Conservation (phyloP, 2,797 vertebrate genomes). For the Antennarius maculatus region DNA sequence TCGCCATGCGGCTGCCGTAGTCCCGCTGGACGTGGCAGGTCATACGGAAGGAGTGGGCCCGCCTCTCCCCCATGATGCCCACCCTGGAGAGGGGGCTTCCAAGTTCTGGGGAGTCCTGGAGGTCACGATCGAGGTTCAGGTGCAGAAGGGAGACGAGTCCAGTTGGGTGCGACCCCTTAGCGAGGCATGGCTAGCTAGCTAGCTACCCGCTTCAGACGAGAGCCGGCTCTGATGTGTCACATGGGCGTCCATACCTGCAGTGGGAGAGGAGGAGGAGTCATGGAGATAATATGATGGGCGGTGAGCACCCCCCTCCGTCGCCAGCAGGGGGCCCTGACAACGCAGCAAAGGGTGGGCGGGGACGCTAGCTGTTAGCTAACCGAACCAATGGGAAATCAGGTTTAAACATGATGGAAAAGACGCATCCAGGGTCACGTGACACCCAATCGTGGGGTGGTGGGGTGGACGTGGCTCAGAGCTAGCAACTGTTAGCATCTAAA, state of each 20-base stretch:
- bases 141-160: slow-evolving; percentile 5
- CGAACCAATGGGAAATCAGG: neutral
- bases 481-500: no score
- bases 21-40: slow-evolving; percentile 69
- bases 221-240: slow-evolving; percentile 35
- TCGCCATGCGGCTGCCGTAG: slow-evolving; percentile 63
- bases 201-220: slow-evolving; percentile 42
- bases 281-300: slow-evolving; percentile 34
- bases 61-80: slow-evolving; percentile 72
- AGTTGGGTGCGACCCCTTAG: slow-evolving; percentile 23
- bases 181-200: slow-evolving; percentile 47
- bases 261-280: slow-evolving; percentile 54
- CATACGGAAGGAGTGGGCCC: slow-evolving; percentile 69
- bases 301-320: slow-evolving; percentile 12
- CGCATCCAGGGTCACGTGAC: no score
- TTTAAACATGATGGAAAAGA: no score
- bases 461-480: no score
- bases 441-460: no score
- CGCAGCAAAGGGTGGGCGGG: slow-evolving; percentile 17
- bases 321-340: slow-evolving; percentile 14
- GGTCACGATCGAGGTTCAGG: slow-evolving; percentile 18
- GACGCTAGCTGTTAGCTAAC: neutral
- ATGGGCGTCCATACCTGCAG: slow-evolving; percentile 67
- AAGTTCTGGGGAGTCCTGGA: slow-evolving; percentile 23
- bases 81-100: slow-evolving; percentile 2